Percentiles rank a stretch among this genome's conserved stretches.
These are phyloP conservation scores for Arbacia lixula DNA, from an alignment of 53 echinoderm and acorn worm genomes.

Conservation along the genomic window DNA sequence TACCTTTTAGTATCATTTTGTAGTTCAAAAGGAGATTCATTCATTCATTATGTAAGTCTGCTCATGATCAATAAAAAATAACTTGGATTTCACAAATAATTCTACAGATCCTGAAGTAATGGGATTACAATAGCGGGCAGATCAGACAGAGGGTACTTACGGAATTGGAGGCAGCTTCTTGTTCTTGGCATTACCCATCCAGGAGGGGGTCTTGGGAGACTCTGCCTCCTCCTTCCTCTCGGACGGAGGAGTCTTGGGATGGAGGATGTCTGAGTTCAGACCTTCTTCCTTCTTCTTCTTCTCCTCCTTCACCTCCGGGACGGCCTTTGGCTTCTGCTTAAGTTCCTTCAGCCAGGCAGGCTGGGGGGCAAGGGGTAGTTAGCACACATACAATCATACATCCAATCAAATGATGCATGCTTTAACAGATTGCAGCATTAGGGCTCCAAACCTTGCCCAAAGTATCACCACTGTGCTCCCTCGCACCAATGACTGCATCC, in stretches of 20 bases:
- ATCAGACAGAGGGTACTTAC: conserved; percentile 30
- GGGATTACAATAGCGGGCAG: background rate
- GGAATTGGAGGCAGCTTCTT: conserved; percentile 51
- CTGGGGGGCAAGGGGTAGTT: too few relatives aligned
- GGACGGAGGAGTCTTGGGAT: conserved; percentile 25
- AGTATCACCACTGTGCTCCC: too few relatives aligned
- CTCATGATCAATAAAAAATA: too few relatives aligned
- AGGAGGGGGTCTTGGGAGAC: conserved; percentile 36
- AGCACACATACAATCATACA: too few relatives aligned
- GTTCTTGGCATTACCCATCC: conserved; percentile 33
- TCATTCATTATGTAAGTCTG: too few relatives aligned
- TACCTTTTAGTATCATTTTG: too few relatives aligned
- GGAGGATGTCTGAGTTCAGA: conserved; percentile 49
- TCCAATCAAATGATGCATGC: too few relatives aligned
- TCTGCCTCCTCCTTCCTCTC: background rate
- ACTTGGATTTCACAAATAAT: too few relatives aligned
- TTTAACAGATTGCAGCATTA: too few relatives aligned
- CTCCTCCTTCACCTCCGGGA: conserved; percentile 26
- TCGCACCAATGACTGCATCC: too few relatives aligned
- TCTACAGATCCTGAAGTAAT: background rate
- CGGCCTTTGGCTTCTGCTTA: conserved; percentile 11
- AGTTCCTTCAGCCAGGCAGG: conserved; percentile 51
- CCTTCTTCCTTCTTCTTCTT: conserved; percentile 38
- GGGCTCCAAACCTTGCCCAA: too few relatives aligned
- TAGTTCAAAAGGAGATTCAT: too few relatives aligned